Conservation (phyloP, 2,888 invertebrate genomes). For the Megaustenia siamemsis region DNA sequence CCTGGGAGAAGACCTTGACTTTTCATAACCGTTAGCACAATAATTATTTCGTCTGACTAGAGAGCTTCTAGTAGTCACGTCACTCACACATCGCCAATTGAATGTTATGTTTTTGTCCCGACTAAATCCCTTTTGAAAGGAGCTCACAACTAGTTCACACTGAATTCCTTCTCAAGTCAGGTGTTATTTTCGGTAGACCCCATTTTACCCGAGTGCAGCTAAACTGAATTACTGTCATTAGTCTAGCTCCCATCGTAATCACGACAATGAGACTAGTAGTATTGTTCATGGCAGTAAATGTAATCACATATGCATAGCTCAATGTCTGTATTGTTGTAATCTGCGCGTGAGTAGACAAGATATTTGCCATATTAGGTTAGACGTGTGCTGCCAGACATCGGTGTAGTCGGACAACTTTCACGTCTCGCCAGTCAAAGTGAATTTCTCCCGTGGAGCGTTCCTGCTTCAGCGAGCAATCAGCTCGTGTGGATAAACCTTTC, state of each 20-base stretch:
- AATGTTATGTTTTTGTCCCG: too few species aligned
- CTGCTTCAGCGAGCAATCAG: not conserved
- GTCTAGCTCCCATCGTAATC: not conserved
- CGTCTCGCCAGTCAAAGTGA: conserved; percentile 9
- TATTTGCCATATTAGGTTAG: conserved; percentile 13
- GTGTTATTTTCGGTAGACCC: too few species aligned
- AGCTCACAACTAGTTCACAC: too few species aligned
- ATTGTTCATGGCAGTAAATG: not conserved
- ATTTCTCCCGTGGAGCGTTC: not conserved
- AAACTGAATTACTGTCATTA: not conserved
- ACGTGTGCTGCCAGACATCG: not conserved
- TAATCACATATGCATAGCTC: conserved; percentile 1
- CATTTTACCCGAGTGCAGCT: too few species aligned
- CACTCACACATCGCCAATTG: too few species aligned
- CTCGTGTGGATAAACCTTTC: not conserved
- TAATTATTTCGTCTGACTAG: too few species aligned
- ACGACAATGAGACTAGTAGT: not conserved
- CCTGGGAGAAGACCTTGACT: too few species aligned
- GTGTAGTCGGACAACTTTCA: not conserved
- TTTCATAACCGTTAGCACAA: too few species aligned
- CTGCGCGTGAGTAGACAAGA: not conserved
- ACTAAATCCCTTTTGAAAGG: too few species aligned
- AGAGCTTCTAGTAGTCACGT: too few species aligned
- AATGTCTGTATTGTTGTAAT: conserved; percentile 3
- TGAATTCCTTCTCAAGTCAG: too few species aligned